Percentiles rank a stretch among this genome's conserved stretches.
Conservation (phyloP, 1,140 invertebrate species). For the Drosophila elegans region DNA sequence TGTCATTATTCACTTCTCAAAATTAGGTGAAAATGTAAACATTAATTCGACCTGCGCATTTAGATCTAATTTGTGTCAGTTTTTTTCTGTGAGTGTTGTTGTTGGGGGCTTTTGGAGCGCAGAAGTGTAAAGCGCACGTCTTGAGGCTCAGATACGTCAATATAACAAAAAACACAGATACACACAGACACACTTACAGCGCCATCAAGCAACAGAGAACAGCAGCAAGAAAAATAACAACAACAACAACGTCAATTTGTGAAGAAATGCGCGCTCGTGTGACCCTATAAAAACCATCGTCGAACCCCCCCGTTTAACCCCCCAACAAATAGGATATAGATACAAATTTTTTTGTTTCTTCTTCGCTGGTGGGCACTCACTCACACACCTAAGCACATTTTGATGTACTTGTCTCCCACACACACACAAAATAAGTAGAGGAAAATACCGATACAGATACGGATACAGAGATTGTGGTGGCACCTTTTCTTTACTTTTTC, state of each 20-base stretch:
- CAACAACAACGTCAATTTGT: constrained; percentile 67
- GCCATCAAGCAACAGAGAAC: constrained; percentile 59
- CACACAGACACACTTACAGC: constrained; percentile 24
- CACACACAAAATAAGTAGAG: constrained; percentile 2
- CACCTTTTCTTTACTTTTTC: constrained; percentile 35
- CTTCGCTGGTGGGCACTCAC: constrained; percentile 47
- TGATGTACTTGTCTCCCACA: constrained; percentile 40
- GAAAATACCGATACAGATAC: constrained; percentile 27
- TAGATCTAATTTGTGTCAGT: not conserved
- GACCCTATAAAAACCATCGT: constrained; percentile 59
- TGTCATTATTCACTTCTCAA: not conserved
- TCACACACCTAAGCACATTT: constrained; percentile 32
- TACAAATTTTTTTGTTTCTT: constrained; percentile 75
- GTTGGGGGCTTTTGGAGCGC: constrained; percentile 55
- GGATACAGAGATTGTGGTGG: constrained; percentile 36
- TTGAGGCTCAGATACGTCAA: constrained; percentile 74
- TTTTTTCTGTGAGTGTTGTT: constrained; percentile 35
- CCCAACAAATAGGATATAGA: constrained; percentile 81
- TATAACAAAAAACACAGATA: constrained; percentile 57
- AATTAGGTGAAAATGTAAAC: not conserved
- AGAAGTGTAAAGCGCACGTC: constrained; percentile 71
- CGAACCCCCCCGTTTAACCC: constrained; percentile 1
- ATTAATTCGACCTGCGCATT: constrained; percentile 4
- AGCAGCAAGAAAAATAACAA: constrained; percentile 12
- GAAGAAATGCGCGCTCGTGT: constrained; percentile 81